Evolutionary conservation across 2,888 invertebrate species (phyloP), one percentile per base, ranked within the genome.

Genomic region (Theretra japonica): DNA sequence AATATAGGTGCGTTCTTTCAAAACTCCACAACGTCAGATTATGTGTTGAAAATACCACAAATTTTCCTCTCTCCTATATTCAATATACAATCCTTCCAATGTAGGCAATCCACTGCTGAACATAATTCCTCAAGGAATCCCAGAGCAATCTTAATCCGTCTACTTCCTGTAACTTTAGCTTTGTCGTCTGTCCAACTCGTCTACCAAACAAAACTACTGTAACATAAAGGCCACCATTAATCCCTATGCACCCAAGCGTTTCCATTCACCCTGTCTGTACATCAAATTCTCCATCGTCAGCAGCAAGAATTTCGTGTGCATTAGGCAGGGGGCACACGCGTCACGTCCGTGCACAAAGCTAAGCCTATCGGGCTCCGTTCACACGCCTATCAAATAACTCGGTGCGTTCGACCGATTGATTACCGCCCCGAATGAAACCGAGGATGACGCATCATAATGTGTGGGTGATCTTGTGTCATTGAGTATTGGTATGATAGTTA

Each of bases 401-500:
- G 21, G 48, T 65, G 65, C 65, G 41, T 21, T 41, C 48, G 23
- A 48, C 65, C 65, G 65, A 23, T 65, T 65, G 48, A 65, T 65
- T 65, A 65, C 41, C 11, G 62, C 21, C 48, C 19, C 65, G 41
- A 48, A 65, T 48, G 41, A 23, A 48, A 65, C 41, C 21, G 65
- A 65, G 65, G 41, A 65, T 65, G 65, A 65, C 65, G 23, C 23
- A n/a, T 65, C 41, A 48, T 62, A 41, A 33, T 41, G 30, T 21
- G 62, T 62, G 62, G n/a, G 21, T 33, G 60, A n/a, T 30, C 4
- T 11, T 11, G 21, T 41, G 30, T 59, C 19, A 2, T 30, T 59
- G 4, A 3, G 25, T 11, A 25, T 7, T 53, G n/a, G 17, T 53
- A 53, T n/a, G n/a, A 4, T n/a, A 53, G 19, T 53, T n/a, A 15